Evolutionary conservation across 2,888 invertebrate species (phyloP), one percentile per base, ranked within the genome.

Genomic region (Microctonus hyperodae): DNA sequence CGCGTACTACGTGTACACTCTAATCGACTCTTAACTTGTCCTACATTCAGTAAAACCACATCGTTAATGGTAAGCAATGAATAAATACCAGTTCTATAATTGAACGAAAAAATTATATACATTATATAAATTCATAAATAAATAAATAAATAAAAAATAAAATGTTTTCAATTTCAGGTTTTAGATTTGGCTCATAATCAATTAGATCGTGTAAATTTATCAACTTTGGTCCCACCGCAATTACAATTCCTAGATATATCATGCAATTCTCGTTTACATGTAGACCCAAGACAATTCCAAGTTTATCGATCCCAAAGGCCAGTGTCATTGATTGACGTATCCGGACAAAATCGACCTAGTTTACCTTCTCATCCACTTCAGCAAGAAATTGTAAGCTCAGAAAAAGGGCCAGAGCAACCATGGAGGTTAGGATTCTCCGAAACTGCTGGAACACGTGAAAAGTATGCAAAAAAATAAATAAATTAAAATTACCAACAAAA

Each of bases 361-460:
- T 78, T 92, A 64, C 91, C 93, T 0, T 88, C 83, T 6, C 81
- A 83, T 70, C 85, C 85, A 7, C 81, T 81, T 66, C 81, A 83
- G 44, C 81, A 83, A 55, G 83, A 83, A 57, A 73, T 78, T 5
- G 74, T 76, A 2, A 73, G 74, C 60, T 85, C 86, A 67, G 90
- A 90, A 73, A 82, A 88, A 67, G 85, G 82, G 68, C 86, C 88
- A 6, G 91, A 89, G 69, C 86, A 87, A 7, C 91, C 92, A 3
- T 95, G 95, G 95, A 88, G 88, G 55, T 88, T 93, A 33, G 95
- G 94, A 0, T 95, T 95, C 83, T 93, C 94, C 0, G 95, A 95
- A 85, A 92, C 94, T 11, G 90, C 94, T 0, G 94, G 94, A 35
- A 89, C 88, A 72, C 88, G 88, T 63, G 87, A 92, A 72, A 90